Conservation (phyloP, 2,797 vertebrate genomes). For the Limnodromus scolopaceus region DNA sequence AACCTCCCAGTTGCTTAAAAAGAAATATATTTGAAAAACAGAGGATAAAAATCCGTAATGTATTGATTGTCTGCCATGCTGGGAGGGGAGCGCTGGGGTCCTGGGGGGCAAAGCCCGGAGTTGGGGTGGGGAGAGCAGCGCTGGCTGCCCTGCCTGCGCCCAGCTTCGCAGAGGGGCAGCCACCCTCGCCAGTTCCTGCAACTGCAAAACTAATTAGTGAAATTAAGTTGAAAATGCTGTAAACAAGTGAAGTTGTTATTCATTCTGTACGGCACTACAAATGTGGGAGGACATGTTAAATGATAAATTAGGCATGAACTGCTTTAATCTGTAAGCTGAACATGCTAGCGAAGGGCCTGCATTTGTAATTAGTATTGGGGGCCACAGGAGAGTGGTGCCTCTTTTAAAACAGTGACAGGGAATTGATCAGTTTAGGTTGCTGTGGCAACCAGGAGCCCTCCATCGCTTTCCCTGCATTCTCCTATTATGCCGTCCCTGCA, state of each 20-base stretch:
- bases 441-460: conserved; percentile 79
- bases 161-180: background rate
- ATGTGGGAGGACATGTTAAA: conserved; percentile 80
- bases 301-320: conserved; percentile 83
- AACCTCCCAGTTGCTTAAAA: background rate
- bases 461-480: conserved; percentile 51
- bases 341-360: conserved; percentile 78
- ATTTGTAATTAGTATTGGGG: conserved; percentile 84
- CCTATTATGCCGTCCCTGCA: conserved; percentile 54
- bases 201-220: conserved; percentile 79
- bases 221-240: conserved; percentile 78
- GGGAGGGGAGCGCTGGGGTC: rapidly evolving
- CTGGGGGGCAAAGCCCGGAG: background rate
- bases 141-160: background rate
- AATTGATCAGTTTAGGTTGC: conserved; percentile 88
- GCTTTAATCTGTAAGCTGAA: conserved; percentile 82
- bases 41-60: rapidly evolving
- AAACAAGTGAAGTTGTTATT: conserved; percentile 81
- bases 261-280: conserved; percentile 72
- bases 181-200: background rate
- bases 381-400: conserved; percentile 80
- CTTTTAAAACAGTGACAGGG: conserved; percentile 83
- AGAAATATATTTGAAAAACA: background rate
- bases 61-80: rapidly evolving
- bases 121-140: background rate